Conservation (phyloP, 2,113 vertebrate genomes). For the Prochilodus magdalenae region DNA sequence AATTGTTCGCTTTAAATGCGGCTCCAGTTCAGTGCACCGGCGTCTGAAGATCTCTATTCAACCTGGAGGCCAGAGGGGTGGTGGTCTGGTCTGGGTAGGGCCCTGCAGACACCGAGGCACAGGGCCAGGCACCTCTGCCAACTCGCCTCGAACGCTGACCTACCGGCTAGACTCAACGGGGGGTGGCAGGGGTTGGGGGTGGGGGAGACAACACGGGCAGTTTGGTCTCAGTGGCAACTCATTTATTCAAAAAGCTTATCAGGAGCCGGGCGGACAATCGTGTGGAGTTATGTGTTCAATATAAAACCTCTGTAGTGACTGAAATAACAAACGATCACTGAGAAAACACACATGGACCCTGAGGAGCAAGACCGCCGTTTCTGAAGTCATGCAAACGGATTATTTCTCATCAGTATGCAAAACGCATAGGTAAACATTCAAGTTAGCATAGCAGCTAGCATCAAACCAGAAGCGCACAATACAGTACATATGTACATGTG, state of each 20-base stretch:
- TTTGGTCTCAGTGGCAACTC: slow-evolving; percentile 58
- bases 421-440: too few species aligned
- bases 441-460: too few species aligned
- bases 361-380: slow-evolving; percentile 14
- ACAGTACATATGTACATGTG: too few species aligned
- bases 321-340: slow-evolving; percentile 29
- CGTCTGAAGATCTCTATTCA: slow-evolving; percentile 61
- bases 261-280: slow-evolving; percentile 51
- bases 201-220: slow-evolving; percentile 49
- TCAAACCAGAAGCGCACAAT: too few species aligned
- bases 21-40: slow-evolving; percentile 61
- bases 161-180: slow-evolving; percentile 57
- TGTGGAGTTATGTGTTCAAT: slow-evolving; percentile 58
- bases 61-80: slow-evolving; percentile 52
- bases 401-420: too few species aligned
- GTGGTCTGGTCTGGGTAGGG: slow-evolving; percentile 46
- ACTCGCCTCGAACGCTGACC: slow-evolving; percentile 61
- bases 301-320: slow-evolving; percentile 51
- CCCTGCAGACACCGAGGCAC: slow-evolving; percentile 59
- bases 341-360: slow-evolving; percentile 1
- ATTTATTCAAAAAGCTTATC: slow-evolving; percentile 59
- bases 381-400: not conserved
- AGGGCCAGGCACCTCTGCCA: slow-evolving; percentile 61
- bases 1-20: slow-evolving; percentile 57
- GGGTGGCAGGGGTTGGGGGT: too few species aligned